Evolutionary conservation across 1,140 invertebrate genomes (phyloP).

Genomic region (Drosophila azteca): DNA sequence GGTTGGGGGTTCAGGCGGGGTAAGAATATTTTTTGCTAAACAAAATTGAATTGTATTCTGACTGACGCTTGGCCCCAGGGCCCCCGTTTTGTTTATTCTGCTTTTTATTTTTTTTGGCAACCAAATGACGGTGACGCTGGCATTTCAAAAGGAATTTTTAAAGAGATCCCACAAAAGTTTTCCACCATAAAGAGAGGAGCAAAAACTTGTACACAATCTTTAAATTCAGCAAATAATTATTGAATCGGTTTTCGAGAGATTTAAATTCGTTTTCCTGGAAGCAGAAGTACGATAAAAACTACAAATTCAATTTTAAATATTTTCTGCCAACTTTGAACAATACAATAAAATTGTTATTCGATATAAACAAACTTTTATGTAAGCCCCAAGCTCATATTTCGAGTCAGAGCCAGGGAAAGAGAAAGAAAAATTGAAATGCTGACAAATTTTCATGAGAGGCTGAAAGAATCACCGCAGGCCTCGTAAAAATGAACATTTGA

Average conservation of each 20-base stretch:
- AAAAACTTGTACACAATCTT: too few species aligned
- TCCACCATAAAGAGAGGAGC: neutral
- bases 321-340: slow-evolving; percentile 51
- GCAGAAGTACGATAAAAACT: slow-evolving; percentile 22
- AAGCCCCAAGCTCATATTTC: slow-evolving; percentile 15
- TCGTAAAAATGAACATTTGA: slow-evolving; percentile 76
- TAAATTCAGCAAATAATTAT: neutral
- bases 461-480: slow-evolving; percentile 60
- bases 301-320: slow-evolving; percentile 58
- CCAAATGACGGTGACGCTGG: slow-evolving; percentile 50
- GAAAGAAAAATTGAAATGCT: slow-evolving; percentile 58
- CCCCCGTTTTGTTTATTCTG: slow-evolving; percentile 41
- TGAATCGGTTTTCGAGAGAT: neutral
- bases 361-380: slow-evolving; percentile 70
- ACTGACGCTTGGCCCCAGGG: slow-evolving; percentile 50
- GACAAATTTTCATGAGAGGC: slow-evolving; percentile 64
- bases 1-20: too few species aligned
- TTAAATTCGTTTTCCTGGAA: too few species aligned
- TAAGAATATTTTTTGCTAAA: slow-evolving; percentile 55
- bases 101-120: slow-evolving; percentile 23
- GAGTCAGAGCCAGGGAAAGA: slow-evolving; percentile 18
- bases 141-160: slow-evolving; percentile 40
- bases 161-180: slow-evolving; percentile 11
- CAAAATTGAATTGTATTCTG: slow-evolving; percentile 79
- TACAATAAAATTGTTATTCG: slow-evolving; percentile 74